Percentiles rank a stretch among this genome's conserved stretches.
Conservation (phyloP, 2,113 vertebrate genomes). For the Echinops telfairi region DNA sequence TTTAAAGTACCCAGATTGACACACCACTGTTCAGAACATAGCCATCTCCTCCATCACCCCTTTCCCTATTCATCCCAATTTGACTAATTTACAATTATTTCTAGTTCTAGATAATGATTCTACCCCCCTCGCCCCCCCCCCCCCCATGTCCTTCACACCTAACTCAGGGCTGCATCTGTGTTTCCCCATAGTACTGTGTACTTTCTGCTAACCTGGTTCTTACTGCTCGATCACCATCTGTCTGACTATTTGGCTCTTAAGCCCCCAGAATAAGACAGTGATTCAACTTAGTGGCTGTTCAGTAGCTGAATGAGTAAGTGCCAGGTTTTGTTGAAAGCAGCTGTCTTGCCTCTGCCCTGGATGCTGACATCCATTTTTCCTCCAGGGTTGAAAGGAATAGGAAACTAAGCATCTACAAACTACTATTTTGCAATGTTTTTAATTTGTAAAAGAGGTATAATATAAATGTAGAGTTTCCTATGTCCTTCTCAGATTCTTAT, state of each 20-base stretch:
- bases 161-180: not conserved
- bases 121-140: not conserved
- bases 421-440: conserved; percentile 28
- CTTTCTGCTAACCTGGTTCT: not conserved
- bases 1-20: too few relatives aligned
- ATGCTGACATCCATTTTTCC: not conserved
- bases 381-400: not conserved
- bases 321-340: conserved; percentile 23
- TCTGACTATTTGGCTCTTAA: conserved; percentile 5
- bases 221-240: not conserved
- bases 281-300: not conserved
- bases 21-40: not conserved
- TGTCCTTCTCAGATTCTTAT: not conserved
- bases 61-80: not conserved
- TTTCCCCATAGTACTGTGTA: not conserved
- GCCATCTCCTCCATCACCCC: not conserved
- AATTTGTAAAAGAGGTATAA: not conserved
- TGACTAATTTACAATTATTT: not conserved
- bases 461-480: not conserved
- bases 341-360: not conserved
- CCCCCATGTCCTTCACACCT: not conserved
- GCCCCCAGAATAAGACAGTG: not conserved
- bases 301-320: conserved; percentile 37
- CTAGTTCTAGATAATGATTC: not conserved
- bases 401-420: not conserved